phyloP scores from a whole-genome alignment of 2,113 vertebrate genomes.

The Scomber japonicus region DNA sequence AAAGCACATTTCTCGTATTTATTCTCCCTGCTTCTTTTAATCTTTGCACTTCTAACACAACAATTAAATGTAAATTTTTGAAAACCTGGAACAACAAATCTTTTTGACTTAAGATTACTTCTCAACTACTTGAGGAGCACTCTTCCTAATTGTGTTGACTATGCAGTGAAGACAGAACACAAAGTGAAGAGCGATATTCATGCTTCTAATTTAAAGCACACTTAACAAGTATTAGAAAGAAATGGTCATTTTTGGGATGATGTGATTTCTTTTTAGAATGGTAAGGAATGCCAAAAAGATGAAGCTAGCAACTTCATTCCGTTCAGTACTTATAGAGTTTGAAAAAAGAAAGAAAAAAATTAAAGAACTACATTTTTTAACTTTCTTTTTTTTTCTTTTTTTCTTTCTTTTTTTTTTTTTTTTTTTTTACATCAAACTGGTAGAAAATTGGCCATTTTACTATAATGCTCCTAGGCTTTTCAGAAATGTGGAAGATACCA shows the following conservation, averaged over 20 bases:
- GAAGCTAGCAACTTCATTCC: background rate
- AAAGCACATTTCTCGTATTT: background rate
- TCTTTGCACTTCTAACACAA: background rate
- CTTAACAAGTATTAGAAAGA: too few relatives aligned
- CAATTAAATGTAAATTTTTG: background rate
- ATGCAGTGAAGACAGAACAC: too few relatives aligned
- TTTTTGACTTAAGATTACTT: background rate
- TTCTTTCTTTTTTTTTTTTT: background rate
- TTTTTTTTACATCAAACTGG: background rate
- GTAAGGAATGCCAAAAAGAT: background rate
- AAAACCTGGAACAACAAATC: background rate
- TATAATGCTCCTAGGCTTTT: slow-evolving; percentile 8
- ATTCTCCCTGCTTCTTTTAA: background rate
- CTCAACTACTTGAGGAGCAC: background rate
- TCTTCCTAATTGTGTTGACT: too few relatives aligned
- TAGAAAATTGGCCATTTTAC: background rate
- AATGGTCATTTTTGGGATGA: background rate
- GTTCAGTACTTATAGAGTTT: background rate
- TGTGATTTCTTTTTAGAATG: background rate
- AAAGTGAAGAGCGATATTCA: too few relatives aligned
- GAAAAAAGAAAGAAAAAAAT: background rate
- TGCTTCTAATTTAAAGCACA: too few relatives aligned
- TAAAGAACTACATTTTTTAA: background rate
- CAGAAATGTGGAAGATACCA: background rate
- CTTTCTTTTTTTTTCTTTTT: background rate